Base-by-base conservation (phyloP, 53 echinoderm and acorn worm genomes). In the Crossaster papposus region DNA sequence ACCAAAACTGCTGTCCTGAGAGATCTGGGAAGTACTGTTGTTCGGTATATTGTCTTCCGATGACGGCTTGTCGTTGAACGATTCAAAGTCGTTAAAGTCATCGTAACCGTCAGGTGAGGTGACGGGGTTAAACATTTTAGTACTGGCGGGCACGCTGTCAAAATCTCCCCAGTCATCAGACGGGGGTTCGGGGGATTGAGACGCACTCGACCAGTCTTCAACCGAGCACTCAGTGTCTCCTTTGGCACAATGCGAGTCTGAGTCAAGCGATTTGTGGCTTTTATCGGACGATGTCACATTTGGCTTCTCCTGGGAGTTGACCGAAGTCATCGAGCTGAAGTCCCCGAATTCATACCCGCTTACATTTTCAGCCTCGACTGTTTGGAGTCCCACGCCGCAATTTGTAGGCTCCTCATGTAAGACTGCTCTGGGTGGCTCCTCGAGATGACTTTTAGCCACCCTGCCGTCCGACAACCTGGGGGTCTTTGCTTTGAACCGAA, bases 1-100 rank as follows among this genome's bases (percentile, higher is more conserved):
- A 14, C 90, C 91, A 93, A 92, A 92, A 51, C 93, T 93, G 82
- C 93, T 92, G 83, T 89, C 83, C 37, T 79, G 58, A 31, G n/a
- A n/a, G n/a, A 53, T 29, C 10, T 77, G 72, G 79, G 65, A 65
- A 8, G 35, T 30, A 23, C 23, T 51, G 64, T 38, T 53, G 64
- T 51, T 62, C 3, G 72, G 79, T 36, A 36, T 80, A 32, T 70
- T 54, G 79, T 20, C 28, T 15, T 38, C 64, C 33, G 89, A 84
- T 22, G 89, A 51, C n/a, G 78, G 54, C 32, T 63, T 78, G 26
- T 86, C 78, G 23, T 83, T 14, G 63, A 94, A 90, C 15, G 92
- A 78, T 50, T 88, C 90, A 91, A 94, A 94, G 76, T 91, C 91
- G 55, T 79, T 91, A 85, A 95, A 93, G 35, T 95, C 91, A 80